Conservation (phyloP, 2,888 invertebrate genomes). For the Torymus texanus region DNA sequence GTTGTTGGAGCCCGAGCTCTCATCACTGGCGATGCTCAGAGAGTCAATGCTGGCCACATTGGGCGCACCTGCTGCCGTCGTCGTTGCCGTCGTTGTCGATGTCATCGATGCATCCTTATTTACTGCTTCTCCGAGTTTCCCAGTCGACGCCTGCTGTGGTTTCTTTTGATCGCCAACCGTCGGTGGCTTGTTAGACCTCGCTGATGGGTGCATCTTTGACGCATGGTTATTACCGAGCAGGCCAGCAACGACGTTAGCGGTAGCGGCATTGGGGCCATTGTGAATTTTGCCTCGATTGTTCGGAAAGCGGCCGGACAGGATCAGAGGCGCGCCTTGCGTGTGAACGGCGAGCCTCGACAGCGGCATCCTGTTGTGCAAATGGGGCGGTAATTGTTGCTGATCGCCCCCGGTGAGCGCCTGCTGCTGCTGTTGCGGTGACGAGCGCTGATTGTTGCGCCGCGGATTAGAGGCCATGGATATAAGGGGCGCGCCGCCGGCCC, state of each 20-base stretch:
- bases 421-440: conserved; percentile 63
- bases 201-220: conserved; percentile 9
- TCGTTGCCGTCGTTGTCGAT: conserved; percentile 63
- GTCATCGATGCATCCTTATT: conserved; percentile 63
- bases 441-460: conserved; percentile 74
- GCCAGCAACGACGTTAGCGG: conserved; percentile 25
- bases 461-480: conserved; percentile 85
- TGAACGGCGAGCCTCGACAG: conserved; percentile 87
- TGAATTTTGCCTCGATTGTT: conserved; percentile 76
- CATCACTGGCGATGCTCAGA: conserved; percentile 85
- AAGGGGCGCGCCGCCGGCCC: conserved; percentile 89
- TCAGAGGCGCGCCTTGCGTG: conserved; percentile 90
- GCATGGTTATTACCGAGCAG: conserved; percentile 64
- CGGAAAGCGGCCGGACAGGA: conserved; percentile 82
- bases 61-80: conserved; percentile 60
- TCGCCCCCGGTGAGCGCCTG: conserved; percentile 52
- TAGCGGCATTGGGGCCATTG: background rate
- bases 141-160: conserved; percentile 54
- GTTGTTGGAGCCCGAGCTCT: conserved; percentile 81
- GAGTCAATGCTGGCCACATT: conserved; percentile 80
- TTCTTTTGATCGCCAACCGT: conserved; percentile 56
- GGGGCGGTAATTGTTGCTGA: conserved; percentile 60
- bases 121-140: conserved; percentile 3
- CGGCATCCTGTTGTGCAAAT: conserved; percentile 74
- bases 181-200: conserved; percentile 53